phyloP scores from a whole-genome alignment of 2,888 invertebrate genomes.

The Caenorhabditis sp. region DNA sequence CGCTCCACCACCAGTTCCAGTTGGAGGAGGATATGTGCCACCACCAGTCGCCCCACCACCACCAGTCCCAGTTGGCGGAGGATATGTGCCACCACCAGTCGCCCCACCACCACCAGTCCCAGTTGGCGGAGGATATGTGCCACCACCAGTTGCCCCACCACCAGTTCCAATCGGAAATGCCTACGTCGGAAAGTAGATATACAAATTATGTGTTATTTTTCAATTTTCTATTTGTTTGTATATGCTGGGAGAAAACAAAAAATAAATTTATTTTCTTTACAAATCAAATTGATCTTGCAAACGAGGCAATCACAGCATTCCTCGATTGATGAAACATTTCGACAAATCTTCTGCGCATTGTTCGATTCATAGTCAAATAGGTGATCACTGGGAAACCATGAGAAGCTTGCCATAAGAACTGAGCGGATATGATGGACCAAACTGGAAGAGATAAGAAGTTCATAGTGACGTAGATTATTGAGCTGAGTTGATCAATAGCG shows the following conservation, averaged over 20 bases:
- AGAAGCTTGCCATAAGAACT: neutral
- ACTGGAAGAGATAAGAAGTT: neutral
- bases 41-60: conserved; percentile 9
- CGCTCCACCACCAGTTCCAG: conserved; percentile 24
- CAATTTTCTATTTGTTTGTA: neutral
- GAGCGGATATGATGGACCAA: neutral
- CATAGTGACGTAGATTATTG: neutral
- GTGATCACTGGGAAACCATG: neutral
- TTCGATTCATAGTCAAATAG: neutral
- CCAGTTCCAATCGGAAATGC: neutral
- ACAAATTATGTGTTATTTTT: neutral
- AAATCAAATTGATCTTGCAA: no score
- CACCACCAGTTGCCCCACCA: conserved; percentile 23
- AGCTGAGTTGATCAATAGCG: neutral
- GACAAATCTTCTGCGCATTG: neutral
- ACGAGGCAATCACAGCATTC: no score
- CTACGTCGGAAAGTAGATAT: conserved; percentile 8
- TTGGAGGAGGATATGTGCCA: conserved; percentile 22
- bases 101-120: conserved; percentile 13
- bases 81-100: conserved; percentile 21
- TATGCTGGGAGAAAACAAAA: neutral
- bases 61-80: conserved; percentile 19
- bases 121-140: conserved; percentile 24
- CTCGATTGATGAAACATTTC: neutral
- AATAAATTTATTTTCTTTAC: neutral